Conservation (phyloP, 2,113 vertebrate genomes). For the Turdus rufiventris region DNA sequence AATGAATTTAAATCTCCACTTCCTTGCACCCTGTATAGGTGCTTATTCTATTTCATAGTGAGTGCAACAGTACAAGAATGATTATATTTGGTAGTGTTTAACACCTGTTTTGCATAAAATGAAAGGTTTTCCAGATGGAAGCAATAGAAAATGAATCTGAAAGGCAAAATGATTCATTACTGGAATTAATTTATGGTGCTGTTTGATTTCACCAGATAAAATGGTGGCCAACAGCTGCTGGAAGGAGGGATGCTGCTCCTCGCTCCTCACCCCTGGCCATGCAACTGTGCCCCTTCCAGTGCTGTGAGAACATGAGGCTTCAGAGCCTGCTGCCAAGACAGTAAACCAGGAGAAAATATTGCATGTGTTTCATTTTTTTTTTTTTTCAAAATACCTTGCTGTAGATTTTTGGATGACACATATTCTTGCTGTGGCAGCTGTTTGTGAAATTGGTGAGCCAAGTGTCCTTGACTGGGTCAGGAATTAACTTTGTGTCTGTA, state of each 20-base stretch:
- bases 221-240: not conserved
- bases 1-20: not conserved
- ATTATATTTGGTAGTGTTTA: not conserved
- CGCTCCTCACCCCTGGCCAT: not conserved
- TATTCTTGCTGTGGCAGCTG: not conserved
- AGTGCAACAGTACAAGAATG: not conserved
- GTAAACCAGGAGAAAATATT: not conserved
- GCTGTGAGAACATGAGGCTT: not conserved
- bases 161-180: constrained; percentile 1
- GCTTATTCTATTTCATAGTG: not conserved
- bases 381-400: not conserved
- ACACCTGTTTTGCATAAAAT: constrained; percentile 23
- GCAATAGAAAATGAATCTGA: not conserved
- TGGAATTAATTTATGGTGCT: not conserved
- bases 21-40: not conserved
- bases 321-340: not conserved
- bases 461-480: not conserved
- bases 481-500: not conserved
- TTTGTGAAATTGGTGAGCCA: not conserved
- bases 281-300: not conserved
- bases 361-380: accelerated
- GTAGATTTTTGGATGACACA: not conserved
- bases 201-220: not conserved
- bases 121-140: constrained; percentile 12
- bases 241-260: not conserved